Conservation (phyloP, 1,140 invertebrate genomes). For the Drosophila chauvacae region DNA sequence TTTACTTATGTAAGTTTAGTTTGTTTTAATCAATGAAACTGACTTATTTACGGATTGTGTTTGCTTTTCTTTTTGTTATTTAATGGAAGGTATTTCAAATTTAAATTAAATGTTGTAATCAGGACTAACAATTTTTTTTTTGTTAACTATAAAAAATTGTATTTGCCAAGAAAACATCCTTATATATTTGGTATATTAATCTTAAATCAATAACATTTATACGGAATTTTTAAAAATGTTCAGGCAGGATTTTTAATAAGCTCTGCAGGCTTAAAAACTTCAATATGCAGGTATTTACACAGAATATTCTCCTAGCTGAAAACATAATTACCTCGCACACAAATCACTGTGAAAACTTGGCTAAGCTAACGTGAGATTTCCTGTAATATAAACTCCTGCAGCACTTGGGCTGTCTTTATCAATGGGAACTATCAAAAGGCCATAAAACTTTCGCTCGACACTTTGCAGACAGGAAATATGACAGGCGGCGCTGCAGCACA, state of each 20-base stretch:
- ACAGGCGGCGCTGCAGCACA: constrained; percentile 34
- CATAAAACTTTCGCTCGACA: constrained; percentile 63
- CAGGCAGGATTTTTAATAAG: not conserved
- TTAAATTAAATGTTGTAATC: not conserved
- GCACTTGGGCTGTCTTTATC: constrained; percentile 15
- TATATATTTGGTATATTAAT: not conserved
- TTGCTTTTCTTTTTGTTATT: not conserved
- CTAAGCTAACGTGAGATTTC: constrained; percentile 37
- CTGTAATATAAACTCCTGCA: constrained; percentile 43
- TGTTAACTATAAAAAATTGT: not conserved
- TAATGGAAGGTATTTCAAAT: not conserved
- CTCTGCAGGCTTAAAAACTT: not conserved
- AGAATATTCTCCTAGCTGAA: not conserved
- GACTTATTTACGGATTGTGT: not conserved
- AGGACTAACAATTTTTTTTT: not conserved
- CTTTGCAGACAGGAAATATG: constrained; percentile 67
- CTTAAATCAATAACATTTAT: not conserved
- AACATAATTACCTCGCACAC: constrained; percentile 15
- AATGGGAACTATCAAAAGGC: constrained; percentile 48
- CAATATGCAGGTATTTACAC: not conserved
- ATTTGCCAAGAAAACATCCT: not conserved
- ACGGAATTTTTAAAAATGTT: not conserved
- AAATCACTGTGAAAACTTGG: constrained; percentile 17
- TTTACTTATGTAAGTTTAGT: not conserved
- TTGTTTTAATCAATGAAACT: constrained; percentile 1